Percentiles rank a stretch among this genome's conserved stretches.
Conservation (phyloP, 1,140 invertebrate genomes). For the Metaphire vulgaris region DNA sequence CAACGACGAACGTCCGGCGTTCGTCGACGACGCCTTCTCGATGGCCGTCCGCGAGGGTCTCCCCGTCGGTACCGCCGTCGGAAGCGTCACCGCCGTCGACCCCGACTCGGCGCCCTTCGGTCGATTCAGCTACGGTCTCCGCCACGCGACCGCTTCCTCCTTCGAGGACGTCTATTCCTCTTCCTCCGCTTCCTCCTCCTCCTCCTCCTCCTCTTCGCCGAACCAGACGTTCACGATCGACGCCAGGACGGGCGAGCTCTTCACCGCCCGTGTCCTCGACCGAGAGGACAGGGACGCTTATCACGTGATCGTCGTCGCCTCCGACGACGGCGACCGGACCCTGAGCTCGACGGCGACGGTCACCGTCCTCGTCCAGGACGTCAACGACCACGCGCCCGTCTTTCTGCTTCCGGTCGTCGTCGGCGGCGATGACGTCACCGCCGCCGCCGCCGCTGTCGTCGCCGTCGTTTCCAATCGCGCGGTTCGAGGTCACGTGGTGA, state of each 20-base stretch:
- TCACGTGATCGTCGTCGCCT: not conserved
- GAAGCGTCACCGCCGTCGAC: not conserved
- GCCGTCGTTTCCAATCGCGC: not conserved
- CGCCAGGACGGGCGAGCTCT: not conserved
- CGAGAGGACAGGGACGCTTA: not conserved
- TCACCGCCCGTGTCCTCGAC: not conserved
- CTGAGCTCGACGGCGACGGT: not conserved
- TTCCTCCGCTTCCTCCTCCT: too few relatives aligned
- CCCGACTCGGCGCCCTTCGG: not conserved
- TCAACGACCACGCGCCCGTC: not conserved
- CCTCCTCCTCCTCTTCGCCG: too few relatives aligned
- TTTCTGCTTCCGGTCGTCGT: not conserved
- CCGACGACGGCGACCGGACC: not conserved
- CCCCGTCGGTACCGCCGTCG: not conserved
- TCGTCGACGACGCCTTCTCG: not conserved
- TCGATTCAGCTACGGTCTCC: not conserved
- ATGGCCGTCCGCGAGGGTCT: not conserved
- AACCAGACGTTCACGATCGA: not conserved
- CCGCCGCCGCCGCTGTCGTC: not conserved
- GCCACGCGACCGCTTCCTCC: too few relatives aligned
- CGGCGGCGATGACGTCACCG: not conserved
- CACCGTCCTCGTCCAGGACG: not conserved
- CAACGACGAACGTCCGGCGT: not conserved
- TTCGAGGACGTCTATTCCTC: too few relatives aligned
- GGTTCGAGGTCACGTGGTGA: not conserved